Evolutionary conservation across 2,113 vertebrate species (phyloP).

Genomic region (Lontra canadensis): DNA sequence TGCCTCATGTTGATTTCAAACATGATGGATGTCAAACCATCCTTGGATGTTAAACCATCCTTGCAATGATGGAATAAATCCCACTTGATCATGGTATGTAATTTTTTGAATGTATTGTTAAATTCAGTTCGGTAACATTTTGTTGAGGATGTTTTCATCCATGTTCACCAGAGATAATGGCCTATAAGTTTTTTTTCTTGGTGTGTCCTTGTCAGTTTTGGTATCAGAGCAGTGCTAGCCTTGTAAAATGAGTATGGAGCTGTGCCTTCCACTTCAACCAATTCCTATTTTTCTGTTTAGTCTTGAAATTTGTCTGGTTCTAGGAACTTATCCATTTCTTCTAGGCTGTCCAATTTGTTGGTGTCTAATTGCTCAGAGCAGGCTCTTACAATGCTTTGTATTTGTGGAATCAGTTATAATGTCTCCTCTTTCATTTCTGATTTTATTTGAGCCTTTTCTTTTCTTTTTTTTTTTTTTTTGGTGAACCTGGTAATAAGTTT

Average conservation of each 20-base stretch:
- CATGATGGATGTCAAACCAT: background rate
- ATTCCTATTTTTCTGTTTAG: background rate
- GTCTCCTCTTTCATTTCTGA: background rate
- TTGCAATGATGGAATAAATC: background rate
- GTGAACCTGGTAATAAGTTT: background rate
- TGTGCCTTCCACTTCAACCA: background rate
- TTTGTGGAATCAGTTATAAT: background rate
- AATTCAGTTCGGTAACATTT: background rate
- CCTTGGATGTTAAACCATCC: background rate
- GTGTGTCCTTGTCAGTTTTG: background rate
- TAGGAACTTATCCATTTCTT: background rate
- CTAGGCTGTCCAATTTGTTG: background rate
- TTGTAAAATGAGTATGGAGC: background rate
- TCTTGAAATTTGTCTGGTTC: background rate
- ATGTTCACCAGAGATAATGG: background rate
- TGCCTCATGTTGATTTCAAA: background rate
- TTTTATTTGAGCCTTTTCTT: background rate
- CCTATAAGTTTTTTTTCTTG: background rate
- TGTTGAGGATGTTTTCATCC: background rate
- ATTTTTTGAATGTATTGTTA: background rate
- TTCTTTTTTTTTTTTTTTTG: background rate
- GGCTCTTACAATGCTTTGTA: background rate
- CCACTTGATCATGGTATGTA: background rate
- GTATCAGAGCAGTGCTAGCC: background rate
- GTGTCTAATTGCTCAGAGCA: background rate